Evolutionary conservation across 2,888 invertebrate genomes (phyloP), one percentile per base, ranked within the genome.

Genomic region (Hirtodrosophila duncani): DNA sequence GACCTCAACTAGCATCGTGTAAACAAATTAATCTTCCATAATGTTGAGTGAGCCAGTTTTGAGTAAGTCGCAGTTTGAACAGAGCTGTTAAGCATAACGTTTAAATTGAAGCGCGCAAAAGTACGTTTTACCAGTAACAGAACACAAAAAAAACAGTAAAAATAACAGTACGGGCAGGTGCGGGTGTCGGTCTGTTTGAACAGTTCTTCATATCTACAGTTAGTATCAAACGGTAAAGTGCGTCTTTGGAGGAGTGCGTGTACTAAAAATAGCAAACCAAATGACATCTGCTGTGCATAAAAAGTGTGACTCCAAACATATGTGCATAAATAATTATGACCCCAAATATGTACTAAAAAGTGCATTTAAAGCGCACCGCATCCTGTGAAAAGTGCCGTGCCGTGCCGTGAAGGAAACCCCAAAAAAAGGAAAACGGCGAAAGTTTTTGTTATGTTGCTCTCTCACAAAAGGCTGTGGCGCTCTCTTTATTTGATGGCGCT

Each of bases 381-480:
- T 78, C 74, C 70, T 72, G 60, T 63, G 43, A 60, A 63, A 65
- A 74, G 55, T 42, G 42, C 29, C 31, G 24, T 24, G 33, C 26
- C 39, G 41, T 42, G 10, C 11, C 37, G 51, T 58, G 63, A 78
- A 70, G 67, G 55, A 78, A 70, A 78, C 64, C n/a, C n/a, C n/a
- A n/a, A 61, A 52, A 46, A 53, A 38, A 42, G n/a, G 2, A 52
- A 59, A 58, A 58, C 52, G 68, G 65, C 67, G 74, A 74, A 67
- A 57, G 63, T 69, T 67, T n/a, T 77, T 75, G 70, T 74, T 72
- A 52, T 70, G n/a, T 65, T 49, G 48, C 53, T 41, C 55, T 49
- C 27, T 60, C 42, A 45, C 41, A 42, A 53, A 33, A 60, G 67
- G 74, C 64, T 44, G 42, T 43, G 10, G 37, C 18, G 20, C 17